These are phyloP conservation scores for Tetropium fuscum DNA, from an alignment of 2,888 invertebrate genomes.

Conservation along the genomic window DNA sequence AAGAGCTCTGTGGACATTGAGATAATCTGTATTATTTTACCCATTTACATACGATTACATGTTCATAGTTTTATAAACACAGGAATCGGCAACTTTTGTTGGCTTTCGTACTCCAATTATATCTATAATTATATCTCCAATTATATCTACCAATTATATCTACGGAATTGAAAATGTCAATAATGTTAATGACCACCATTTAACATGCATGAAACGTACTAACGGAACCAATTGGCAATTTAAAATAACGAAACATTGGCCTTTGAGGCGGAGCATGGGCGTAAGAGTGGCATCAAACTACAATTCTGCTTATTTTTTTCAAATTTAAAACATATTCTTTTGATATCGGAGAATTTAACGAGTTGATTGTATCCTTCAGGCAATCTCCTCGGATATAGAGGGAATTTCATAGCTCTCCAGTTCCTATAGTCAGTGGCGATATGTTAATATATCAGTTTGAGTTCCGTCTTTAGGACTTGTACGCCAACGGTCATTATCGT, in stretches of 20 bases:
- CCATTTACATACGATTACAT: too few relatives aligned
- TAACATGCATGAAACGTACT: slow-evolving; percentile 19
- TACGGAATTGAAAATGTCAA: slow-evolving; percentile 10
- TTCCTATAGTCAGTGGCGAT: slow-evolving; percentile 26
- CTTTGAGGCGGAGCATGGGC: slow-evolving; percentile 13
- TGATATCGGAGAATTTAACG: slow-evolving; percentile 40
- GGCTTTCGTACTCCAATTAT: too few relatives aligned
- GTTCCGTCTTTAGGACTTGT: not conserved
- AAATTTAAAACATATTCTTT: slow-evolving; percentile 44
- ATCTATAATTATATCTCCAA: too few relatives aligned
- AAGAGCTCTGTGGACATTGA: too few relatives aligned
- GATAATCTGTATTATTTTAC: too few relatives aligned
- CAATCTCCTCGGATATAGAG: slow-evolving; percentile 19
- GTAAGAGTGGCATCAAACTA: slow-evolving; percentile 27
- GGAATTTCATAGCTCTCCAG: slow-evolving; percentile 29
- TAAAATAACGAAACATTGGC: slow-evolving; percentile 24
- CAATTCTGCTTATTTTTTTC: slow-evolving; percentile 39
- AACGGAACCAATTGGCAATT: slow-evolving; percentile 22
- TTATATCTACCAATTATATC: slow-evolving; percentile 8
- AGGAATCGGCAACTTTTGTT: too few relatives aligned
- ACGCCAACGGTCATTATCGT: not conserved
- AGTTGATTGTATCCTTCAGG: slow-evolving; percentile 37
- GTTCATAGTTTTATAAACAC: too few relatives aligned
- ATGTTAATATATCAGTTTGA: slow-evolving; percentile 27
- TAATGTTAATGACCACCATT: slow-evolving; percentile 14